Evolutionary conservation across 1,140 invertebrate genomes (phyloP), one percentile per base, ranked within the genome.

Genomic region (Arctopsyche grandis): DNA sequence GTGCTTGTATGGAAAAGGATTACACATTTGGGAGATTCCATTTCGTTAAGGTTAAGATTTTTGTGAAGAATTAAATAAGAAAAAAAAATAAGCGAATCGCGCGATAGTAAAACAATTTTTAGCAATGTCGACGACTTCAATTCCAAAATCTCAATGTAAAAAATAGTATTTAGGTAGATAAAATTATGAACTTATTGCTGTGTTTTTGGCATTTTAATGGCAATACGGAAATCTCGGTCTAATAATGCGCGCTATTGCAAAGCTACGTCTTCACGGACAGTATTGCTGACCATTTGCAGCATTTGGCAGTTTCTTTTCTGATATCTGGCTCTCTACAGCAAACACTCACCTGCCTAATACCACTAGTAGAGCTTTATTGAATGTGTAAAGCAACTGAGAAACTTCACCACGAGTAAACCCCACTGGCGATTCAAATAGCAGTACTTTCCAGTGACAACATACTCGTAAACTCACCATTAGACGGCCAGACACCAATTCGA

Each of bases 101-200:
- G 29, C 19, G 73, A 76, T 63, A 43, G 38, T 12, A 21, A 74
- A 24, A 14, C 21, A 76, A 63, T 63, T 76, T 52, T 71, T 48
- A 75, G 26, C 52, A 75, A 74, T 16, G 58, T 38, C 58, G 21
- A 71, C 48, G 73, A 82, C 26, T 82, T 75, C 66, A 60, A 79
- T 79, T 82, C 79, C 81, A 80, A 77, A 82, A 82, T 82, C 74
- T 82, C 79, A 77, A 79, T 82, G 81, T 82, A 80, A 79, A 82
- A 80, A 82, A 79, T 82, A 82, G 81, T 74, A 46, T 82, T 82
- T 82, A 82, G 81, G 81, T 82, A 82, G 81, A 69, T 73, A 77
- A 82, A 82, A 80, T 52, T 82, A 77, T 80, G 74, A 75, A 82
- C 75, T 73, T 80, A 75, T 75, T 73, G 66, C 74, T 29, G 56